A percentile compares a stretch with the other conserved stretches of the same genome.
These are phyloP conservation scores for Peromyscus melanophrys DNA, from an alignment of 2,797 vertebrate genomes.

Conservation along the genomic window DNA sequence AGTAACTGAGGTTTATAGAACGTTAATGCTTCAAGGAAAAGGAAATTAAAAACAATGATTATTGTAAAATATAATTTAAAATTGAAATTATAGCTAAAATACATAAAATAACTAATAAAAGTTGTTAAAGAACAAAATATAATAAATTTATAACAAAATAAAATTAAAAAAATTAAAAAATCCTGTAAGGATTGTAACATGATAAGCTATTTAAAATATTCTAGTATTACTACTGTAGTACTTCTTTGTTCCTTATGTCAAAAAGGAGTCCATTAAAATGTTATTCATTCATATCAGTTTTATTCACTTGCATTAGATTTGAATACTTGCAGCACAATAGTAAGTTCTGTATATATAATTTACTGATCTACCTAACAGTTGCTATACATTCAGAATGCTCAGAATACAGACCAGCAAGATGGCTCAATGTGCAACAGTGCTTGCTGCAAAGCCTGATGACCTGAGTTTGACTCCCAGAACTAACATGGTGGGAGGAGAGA, in stretches of 20 bases:
- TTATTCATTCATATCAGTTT: not conserved
- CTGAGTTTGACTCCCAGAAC: not conserved
- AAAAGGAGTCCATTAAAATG: not conserved
- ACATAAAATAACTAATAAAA: not conserved
- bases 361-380: not conserved
- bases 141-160: no score
- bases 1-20: not conserved
- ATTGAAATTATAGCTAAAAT: not conserved
- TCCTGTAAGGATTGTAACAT: not conserved
- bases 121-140: not conserved
- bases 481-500: not conserved
- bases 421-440: not conserved
- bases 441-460: not conserved
- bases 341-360: not conserved
- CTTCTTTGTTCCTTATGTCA: not conserved
- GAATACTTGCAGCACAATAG: not conserved
- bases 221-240: not conserved
- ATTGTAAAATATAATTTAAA: not conserved
- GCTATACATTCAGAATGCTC: not conserved
- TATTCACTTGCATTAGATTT: not conserved
- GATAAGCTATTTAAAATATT: slow-evolving; percentile 25
- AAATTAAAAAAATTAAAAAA: no score
- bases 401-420: not conserved
- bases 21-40: slow-evolving; percentile 17
- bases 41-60: not conserved